Base-by-base conservation (phyloP, 1,140 invertebrate species). In the Aphis gossypii region DNA sequence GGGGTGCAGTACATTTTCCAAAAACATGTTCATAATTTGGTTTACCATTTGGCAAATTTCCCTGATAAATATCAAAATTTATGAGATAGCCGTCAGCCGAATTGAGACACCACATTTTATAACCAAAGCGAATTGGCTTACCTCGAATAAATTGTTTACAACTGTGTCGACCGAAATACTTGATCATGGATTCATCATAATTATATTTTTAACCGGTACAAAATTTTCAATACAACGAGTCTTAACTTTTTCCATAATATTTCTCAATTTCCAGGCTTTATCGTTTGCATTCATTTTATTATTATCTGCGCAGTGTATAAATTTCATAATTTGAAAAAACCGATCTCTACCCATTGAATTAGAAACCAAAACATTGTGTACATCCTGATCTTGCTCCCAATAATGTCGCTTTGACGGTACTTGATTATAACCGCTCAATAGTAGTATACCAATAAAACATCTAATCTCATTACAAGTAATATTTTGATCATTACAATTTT, bases 181-280 rank as follows among this genome's bases (percentile, higher is more conserved):
- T 88, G 3, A 35, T 51, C 46, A 88, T 88, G 7, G 46, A 88
- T n/a, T 88, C 44, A 51, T 56, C 6, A 38, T 54, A 23, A 14
- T 89, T 54, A 56, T 89, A 54, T 89, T 54, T 25, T 56, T n/a
- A 54, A 89, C 46, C 0, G 46, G 30, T 20, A 88, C 4, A 51
- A 88, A 51, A 51, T 88, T 51, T 35, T 88, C 86, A n/a, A 48
- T 48, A 88, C 86, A 88, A 51, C 46, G 30, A 7, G 30, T 6
- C 35, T 51, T n/a, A 51, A 51, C 1, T 30, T 76, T 76, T 92
- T 92, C 56, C 9, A 76, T 46, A 0, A 92, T 0, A n/a, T 44
- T n/a, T 76, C 90, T 14, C 21, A 92, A 46, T 44, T 92, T 92
- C 56, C 90, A 92, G 3, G 8, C 56, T 92, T 92, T 92, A 41